A percentile compares a stretch with the other conserved stretches of the same genome.
These are phyloP conservation scores for Pao palembangensis DNA, from an alignment of 2,113 vertebrate genomes.

Conservation along the genomic window DNA sequence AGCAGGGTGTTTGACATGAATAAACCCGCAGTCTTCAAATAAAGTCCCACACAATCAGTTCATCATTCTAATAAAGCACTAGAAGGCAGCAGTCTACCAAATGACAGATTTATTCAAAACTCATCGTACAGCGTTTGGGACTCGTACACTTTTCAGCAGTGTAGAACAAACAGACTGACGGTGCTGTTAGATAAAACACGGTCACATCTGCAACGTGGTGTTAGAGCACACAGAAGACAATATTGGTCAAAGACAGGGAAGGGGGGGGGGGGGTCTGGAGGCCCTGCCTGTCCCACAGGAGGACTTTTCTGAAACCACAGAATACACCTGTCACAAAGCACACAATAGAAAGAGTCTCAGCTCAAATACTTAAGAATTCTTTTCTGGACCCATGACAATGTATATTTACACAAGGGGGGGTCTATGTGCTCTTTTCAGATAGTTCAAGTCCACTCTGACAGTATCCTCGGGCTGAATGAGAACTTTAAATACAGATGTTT, in stretches of 20 bases:
- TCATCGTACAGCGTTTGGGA: constrained; percentile 89
- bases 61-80: constrained; percentile 41
- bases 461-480: constrained; percentile 52
- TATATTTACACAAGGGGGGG: constrained; percentile 68
- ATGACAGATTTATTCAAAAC: constrained; percentile 97
- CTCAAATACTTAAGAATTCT: constrained; percentile 63
- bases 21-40: no score
- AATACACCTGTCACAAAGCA: constrained; percentile 85
- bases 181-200: constrained; percentile 81
- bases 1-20: no score
- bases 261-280: constrained; percentile 64
- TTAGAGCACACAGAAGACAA: constrained; percentile 81
- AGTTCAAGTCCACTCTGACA: constrained; percentile 54
- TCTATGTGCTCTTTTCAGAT: constrained; percentile 60
- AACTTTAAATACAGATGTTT: constrained; percentile 49
- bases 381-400: constrained; percentile 55
- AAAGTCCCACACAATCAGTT: constrained; percentile 8
- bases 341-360: constrained; percentile 72
- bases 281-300: constrained; percentile 57
- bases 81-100: constrained; percentile 80
- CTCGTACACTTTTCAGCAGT: constrained; percentile 66
- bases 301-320: constrained; percentile 73
- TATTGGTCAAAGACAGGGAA: constrained; percentile 72
- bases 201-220: constrained; percentile 81
- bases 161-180: constrained; percentile 83